These are phyloP conservation scores for Fissipunctia ypsillon DNA, from an alignment of 2,888 invertebrate genomes.

Conservation along the genomic window DNA sequence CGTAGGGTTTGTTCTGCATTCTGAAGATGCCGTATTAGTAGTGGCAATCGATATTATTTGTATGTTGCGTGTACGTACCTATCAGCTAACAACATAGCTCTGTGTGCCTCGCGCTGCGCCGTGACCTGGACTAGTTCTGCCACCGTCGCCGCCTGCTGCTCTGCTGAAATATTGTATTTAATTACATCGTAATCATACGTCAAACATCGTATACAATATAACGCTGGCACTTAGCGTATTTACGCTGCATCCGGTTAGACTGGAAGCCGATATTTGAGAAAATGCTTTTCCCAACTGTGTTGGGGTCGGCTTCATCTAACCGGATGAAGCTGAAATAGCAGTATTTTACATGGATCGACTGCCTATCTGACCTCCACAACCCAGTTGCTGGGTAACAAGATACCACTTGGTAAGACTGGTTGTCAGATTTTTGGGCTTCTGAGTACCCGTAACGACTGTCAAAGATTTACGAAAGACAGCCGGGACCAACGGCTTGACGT, in stretches of 20 bases:
- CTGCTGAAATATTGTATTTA: slow-evolving; percentile 74
- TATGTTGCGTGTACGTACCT: slow-evolving; percentile 69
- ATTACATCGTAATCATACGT: slow-evolving; percentile 12
- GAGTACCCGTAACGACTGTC: no score
- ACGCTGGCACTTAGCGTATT: background rate
- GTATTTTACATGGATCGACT: no score
- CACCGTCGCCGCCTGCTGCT: slow-evolving; percentile 86
- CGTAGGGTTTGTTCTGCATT: background rate
- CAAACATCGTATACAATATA: background rate
- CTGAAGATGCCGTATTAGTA: slow-evolving; percentile 7
- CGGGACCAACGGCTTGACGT: no score
- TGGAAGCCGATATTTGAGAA: background rate
- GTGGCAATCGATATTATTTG: no score
- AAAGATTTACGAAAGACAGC: no score
- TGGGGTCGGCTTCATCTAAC: no score
- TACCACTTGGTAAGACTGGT: no score
- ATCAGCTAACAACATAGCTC: slow-evolving; percentile 83
- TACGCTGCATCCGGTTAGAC: background rate
- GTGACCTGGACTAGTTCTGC: slow-evolving; percentile 86
- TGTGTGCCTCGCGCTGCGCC: slow-evolving; percentile 84
- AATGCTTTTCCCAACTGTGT: no score
- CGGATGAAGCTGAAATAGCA: no score
- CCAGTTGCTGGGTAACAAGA: no score
- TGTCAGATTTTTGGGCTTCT: no score
- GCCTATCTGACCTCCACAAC: no score